phyloP scores from a whole-genome alignment of 2,113 vertebrate species.

The Callorhinus ursinus region DNA sequence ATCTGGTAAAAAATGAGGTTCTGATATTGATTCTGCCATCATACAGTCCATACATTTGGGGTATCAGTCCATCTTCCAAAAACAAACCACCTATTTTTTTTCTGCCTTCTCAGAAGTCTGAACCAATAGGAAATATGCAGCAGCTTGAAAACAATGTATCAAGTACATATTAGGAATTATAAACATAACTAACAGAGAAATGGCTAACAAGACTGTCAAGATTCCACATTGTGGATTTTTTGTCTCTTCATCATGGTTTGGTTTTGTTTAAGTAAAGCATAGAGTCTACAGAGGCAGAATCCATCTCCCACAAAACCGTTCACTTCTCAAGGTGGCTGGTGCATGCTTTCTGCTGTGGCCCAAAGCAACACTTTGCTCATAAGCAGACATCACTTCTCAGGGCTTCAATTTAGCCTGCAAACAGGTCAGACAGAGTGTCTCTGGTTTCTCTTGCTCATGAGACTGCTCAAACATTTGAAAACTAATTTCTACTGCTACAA shows the following conservation, averaged over 20 bases:
- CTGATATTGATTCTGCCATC: background rate
- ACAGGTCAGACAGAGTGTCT: background rate
- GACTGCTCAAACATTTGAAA: background rate
- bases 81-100: background rate
- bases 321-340: background rate
- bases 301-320: background rate
- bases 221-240: background rate
- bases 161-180: background rate
- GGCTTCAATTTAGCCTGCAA: background rate
- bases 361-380: background rate
- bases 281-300: background rate
- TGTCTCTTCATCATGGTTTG: background rate
- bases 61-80: background rate
- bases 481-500: background rate
- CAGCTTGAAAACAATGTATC: background rate
- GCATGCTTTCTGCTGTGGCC: background rate
- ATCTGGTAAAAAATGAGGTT: conserved; percentile 40
- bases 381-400: background rate
- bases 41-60: background rate
- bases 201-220: background rate
- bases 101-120: background rate
- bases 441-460: background rate
- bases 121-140: background rate
- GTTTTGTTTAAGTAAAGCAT: background rate
- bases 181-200: background rate